Conservation (phyloP, 2,888 invertebrate species). For the Phyllotreta cruciferae region DNA sequence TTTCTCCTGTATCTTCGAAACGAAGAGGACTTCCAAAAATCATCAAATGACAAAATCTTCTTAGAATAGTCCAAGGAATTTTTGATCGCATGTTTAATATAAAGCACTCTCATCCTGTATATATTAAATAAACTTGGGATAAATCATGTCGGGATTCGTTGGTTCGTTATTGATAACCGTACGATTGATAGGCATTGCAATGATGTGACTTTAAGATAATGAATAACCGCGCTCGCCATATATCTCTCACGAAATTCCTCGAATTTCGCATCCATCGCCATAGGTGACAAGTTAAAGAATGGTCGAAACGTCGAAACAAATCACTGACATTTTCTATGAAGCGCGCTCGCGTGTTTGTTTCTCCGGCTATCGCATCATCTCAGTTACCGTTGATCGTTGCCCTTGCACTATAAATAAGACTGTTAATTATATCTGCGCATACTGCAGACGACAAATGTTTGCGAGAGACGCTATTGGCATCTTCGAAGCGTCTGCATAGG, state of each 20-base stretch:
- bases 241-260: slow-evolving; percentile 20
- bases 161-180: too few species aligned
- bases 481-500: slow-evolving; percentile 32
- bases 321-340: slow-evolving; percentile 32
- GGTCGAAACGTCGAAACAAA: slow-evolving; percentile 26
- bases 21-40: too few species aligned
- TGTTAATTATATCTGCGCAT: slow-evolving; percentile 57
- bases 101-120: too few species aligned
- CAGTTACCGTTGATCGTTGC: slow-evolving; percentile 53
- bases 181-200: too few species aligned
- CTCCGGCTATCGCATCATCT: slow-evolving; percentile 28
- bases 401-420: slow-evolving; percentile 60
- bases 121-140: too few species aligned
- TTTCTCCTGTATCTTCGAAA: too few species aligned
- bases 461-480: slow-evolving; percentile 59
- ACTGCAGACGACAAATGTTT: slow-evolving; percentile 56
- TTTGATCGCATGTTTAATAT: too few species aligned
- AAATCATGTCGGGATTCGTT: too few species aligned
- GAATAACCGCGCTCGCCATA: slow-evolving; percentile 10
- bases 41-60: too few species aligned
- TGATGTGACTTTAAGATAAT: background rate
- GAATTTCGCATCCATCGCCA: slow-evolving; percentile 20
- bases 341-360: slow-evolving; percentile 31
- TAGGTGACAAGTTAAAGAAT: slow-evolving; percentile 25
- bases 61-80: too few species aligned